phyloP scores from a whole-genome alignment of 2,888 invertebrate genomes.

The Cheilosia vulpina region DNA sequence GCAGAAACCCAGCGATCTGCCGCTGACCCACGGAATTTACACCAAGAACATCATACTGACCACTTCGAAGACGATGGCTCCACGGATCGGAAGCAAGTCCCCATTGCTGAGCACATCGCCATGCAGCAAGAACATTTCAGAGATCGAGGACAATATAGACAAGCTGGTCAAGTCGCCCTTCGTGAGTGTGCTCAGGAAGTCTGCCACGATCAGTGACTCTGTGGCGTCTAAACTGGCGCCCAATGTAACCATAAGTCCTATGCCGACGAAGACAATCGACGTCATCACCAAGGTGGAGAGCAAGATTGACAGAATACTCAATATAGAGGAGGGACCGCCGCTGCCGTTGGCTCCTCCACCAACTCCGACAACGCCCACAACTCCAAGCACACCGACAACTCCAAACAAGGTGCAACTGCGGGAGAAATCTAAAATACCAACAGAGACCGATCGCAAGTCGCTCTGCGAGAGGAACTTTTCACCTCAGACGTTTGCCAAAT shows the following conservation, averaged over 20 bases:
- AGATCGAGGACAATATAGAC: conserved; percentile 82
- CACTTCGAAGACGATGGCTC: conserved; percentile 68
- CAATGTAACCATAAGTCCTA: conserved; percentile 60
- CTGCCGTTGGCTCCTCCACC: conserved; percentile 60
- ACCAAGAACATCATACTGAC: conserved; percentile 78
- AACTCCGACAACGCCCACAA: conserved; percentile 46
- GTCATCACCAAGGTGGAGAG: conserved; percentile 49
- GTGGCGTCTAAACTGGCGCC: conserved; percentile 58
- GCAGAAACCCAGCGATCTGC: conserved; percentile 73
- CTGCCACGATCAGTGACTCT: conserved; percentile 76
- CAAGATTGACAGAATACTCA: conserved; percentile 60
- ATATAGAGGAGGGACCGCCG: conserved; percentile 36
- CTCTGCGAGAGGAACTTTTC: conserved; percentile 58
- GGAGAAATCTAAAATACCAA: conserved; percentile 67
- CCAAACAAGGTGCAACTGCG: conserved; percentile 69
- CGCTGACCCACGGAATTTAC: conserved; percentile 76
- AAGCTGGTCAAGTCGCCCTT: conserved; percentile 81
- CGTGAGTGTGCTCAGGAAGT: conserved; percentile 81
- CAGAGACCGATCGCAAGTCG: conserved; percentile 76
- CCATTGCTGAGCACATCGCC: conserved; percentile 55
- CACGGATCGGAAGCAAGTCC: conserved; percentile 63
- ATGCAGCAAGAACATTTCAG: conserved; percentile 78
- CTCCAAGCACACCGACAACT: conserved; percentile 28
- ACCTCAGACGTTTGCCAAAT: conserved; percentile 55
- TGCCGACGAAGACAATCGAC: conserved; percentile 51